These are phyloP conservation scores for Tilapia sparmanii DNA, from an alignment of 2,113 vertebrate genomes.

Conservation along the genomic window DNA sequence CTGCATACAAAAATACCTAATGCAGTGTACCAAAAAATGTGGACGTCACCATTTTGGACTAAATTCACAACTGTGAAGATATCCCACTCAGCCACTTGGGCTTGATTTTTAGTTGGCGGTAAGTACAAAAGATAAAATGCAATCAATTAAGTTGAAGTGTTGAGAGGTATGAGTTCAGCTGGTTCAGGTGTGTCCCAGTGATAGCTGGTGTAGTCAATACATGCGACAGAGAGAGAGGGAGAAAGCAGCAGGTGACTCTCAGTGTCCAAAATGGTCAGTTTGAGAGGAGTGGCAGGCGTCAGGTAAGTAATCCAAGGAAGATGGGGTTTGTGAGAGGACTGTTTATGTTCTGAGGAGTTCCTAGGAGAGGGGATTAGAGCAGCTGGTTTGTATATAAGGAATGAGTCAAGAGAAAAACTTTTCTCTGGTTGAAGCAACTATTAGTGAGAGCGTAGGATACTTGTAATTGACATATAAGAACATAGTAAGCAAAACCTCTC, in stretches of 20 bases:
- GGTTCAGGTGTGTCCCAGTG: background rate
- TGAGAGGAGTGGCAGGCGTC: background rate
- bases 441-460: background rate
- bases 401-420: background rate
- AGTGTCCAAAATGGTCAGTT: background rate
- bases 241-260: background rate
- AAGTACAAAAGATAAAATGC: background rate
- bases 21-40: background rate
- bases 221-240: background rate
- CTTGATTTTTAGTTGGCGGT: background rate
- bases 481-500: background rate
- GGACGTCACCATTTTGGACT: background rate
- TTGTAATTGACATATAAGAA: background rate
- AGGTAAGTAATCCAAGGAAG: background rate
- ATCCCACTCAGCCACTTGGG: background rate
- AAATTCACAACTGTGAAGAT: background rate
- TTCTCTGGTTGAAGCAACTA: background rate
- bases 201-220: background rate
- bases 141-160: background rate
- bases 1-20: background rate
- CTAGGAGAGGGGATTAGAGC: background rate
- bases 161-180: background rate
- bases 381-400: background rate
- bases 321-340: background rate
- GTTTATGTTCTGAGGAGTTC: background rate